Base-by-base conservation (phyloP, 2,888 invertebrate species). In the Minunthozetes semirufus region DNA sequence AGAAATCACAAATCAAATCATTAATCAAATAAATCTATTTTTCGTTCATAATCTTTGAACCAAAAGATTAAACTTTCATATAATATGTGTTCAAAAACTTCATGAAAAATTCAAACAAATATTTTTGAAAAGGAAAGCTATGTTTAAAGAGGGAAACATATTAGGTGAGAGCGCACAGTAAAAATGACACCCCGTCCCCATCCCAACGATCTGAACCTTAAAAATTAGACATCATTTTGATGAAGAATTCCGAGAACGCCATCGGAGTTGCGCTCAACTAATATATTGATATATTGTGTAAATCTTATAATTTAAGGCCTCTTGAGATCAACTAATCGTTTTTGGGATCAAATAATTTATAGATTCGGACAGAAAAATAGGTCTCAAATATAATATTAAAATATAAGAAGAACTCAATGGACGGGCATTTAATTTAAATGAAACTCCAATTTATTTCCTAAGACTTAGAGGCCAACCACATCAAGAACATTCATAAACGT, bases 61-160 rank as follows among this genome's bases (percentile, higher is more conserved):
- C 1, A 27, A 61, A 27, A 61, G 61, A 61, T 61, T 27, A 61
- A 61, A 61, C 29, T 17, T 50, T 50, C 2, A n/a, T n/a, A 9
- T 19, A 50, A 19, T 50, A 19, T 50, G 9, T 19, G 50, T 5
- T 50, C 50, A 19, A 19, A 50, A 19, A n/a, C 15, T 63, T 63
- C 63, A 63, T 63, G n/a, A 61, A 63, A 63, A 63, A 63, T 63
- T 63, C 63, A 63, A 59, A 59, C 59, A 59, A 59, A 59, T 59
- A 27, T 27, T 59, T 27, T 59, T 6, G 13, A 59, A 33, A 27
- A 59, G 5, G 25, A 22, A 59, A 59, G 19, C 59, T 27, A 15
- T 27, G 1, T 13, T 59, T 56, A 22, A 27, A 27, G 59, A 59
- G 59, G 27, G 25, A 1, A 25, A 59, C 50, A 19, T 50, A n/a